Conservation (phyloP, 1,140 invertebrate genomes). For the Adelges cooleyi region DNA sequence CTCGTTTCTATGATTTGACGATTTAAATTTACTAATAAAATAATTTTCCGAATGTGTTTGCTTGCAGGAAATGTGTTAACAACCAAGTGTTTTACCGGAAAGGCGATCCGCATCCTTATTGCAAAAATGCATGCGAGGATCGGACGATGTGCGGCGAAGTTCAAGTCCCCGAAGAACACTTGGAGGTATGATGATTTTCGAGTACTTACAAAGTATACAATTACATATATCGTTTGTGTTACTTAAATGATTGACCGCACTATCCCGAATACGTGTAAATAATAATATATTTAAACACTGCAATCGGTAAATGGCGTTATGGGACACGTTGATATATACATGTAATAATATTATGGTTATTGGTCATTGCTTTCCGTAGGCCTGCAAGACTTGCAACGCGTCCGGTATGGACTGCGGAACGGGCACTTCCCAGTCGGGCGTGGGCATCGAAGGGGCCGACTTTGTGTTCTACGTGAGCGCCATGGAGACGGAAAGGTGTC, state of each 20-base stretch:
- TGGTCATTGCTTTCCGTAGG: conserved; percentile 50
- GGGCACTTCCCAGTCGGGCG: conserved; percentile 37
- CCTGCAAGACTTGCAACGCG: conserved; percentile 72
- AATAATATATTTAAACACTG: no score
- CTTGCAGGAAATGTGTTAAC: conserved; percentile 62
- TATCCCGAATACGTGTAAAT: no score
- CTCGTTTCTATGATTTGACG: no score
- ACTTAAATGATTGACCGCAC: no score
- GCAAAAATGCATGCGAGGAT: conserved; percentile 70
- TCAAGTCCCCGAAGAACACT: conserved; percentile 75
- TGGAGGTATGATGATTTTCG: conserved; percentile 84
- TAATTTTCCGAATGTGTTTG: no score
- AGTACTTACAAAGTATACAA: no score
- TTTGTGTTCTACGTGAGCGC: conserved; percentile 97
- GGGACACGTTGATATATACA: no score
- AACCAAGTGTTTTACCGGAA: conserved; percentile 67
- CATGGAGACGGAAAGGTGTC: conserved; percentile 79
- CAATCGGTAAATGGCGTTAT: no score
- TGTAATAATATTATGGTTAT: no score
- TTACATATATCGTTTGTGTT: no score
- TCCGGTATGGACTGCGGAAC: conserved; percentile 66
- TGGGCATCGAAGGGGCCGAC: conserved; percentile 75
- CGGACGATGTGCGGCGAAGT: conserved; percentile 91
- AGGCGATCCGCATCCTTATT: conserved; percentile 64
- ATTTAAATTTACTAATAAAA: no score